Evolutionary conservation across 1,140 invertebrate species (phyloP), one percentile per base, ranked within the genome.

Genomic region (Magallana gigas): DNA sequence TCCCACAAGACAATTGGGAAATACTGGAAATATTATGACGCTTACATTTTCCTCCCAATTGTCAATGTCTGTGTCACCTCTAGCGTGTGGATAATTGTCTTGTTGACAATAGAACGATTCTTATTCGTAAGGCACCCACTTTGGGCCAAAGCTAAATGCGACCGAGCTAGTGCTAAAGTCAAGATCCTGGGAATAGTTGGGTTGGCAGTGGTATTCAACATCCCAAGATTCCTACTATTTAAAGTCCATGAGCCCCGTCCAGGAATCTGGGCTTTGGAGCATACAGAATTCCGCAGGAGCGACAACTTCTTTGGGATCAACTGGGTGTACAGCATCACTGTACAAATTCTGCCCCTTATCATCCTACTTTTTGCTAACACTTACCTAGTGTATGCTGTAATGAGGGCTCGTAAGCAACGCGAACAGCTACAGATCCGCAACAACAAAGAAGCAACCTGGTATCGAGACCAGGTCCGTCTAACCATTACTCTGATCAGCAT

Each of bases 401-500:
- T 91, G 62, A 85, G 87, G 48, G 92, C 92, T 4, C 85, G 91
- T 14, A 84, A 84, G 68, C 89, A 91, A 57, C 90, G 92, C 18
- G 83, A 91, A 64, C 83, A 88, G 57, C 85, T 93, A 23, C 87
- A 92, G 36, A 92, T 91, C 60, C 85, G 90, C 12, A 92, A 91
- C 88, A 91, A 92, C 87, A 91, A 91, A 14, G 91, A 92, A 64
- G 91, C 90, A 2, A 88, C 90, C 5, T 92, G 91, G 91, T 88
- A 90, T 36, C 88, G 90, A n/a, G 92, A 94, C 68, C 93, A 93
- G 82, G 89, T 90, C 9, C 90, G 92, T 18, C 90, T 94, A 12
- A 94, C 92, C 8, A 87, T 93, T 16, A 93, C 92, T 9, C 92
- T 93, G 60, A 93, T 94, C 87, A 91, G 91, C 83, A 94, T 94